These are phyloP conservation scores for Hydrozoanthus tunicans DNA, from an alignment of 64 coral and sea anemone genomes.

Conservation along the genomic window DNA sequence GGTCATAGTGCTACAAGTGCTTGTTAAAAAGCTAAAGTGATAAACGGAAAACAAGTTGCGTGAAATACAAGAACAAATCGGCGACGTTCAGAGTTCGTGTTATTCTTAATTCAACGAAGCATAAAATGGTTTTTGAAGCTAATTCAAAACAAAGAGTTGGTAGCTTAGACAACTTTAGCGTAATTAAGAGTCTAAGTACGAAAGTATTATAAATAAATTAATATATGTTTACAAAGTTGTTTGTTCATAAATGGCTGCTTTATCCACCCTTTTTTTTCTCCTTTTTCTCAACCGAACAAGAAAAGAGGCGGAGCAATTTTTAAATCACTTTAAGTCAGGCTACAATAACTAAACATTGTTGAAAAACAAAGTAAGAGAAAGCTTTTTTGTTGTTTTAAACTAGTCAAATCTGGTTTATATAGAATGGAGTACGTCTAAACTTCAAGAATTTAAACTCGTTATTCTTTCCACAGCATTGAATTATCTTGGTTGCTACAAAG, in stretches of 20 bases:
- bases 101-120: slow-evolving; percentile 23
- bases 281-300: no score
- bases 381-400: no score
- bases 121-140: slow-evolving; percentile 34
- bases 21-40: neutral
- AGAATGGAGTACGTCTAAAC: no score
- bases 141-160: neutral
- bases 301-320: no score
- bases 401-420: no score
- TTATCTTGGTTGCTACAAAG: slow-evolving; percentile 94
- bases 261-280: no score
- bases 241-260: neutral
- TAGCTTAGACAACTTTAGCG: neutral
- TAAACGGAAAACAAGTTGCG: neutral
- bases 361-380: no score
- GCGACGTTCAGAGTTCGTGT: neutral
- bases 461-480: slow-evolving; percentile 21
- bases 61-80: neutral
- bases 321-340: no score
- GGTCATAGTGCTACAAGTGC: neutral
- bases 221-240: slow-evolving; percentile 2
- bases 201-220: neutral
- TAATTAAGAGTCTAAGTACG: neutral
- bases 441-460: no score
- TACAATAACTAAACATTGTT: no score